Percentiles rank a stretch among this genome's conserved stretches.
phyloP scores from a whole-genome alignment of 2,888 invertebrate genomes.

The Aphodius granarius region DNA sequence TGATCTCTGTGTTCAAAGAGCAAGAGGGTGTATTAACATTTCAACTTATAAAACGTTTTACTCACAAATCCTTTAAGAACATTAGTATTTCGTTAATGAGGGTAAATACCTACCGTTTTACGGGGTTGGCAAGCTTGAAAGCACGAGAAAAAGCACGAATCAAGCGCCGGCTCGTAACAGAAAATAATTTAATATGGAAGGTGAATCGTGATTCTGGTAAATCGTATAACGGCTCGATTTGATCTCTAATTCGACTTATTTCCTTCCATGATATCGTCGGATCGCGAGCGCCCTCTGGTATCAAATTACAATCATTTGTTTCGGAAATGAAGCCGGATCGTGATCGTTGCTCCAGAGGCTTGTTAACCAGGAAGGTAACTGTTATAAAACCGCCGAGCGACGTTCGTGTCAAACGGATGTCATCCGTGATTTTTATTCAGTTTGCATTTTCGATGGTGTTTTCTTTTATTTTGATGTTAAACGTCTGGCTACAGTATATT shows the following conservation, averaged over 20 bases:
- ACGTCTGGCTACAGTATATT: background rate
- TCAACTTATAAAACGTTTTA: background rate
- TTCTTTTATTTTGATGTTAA: background rate
- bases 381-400: constrained; percentile 34
- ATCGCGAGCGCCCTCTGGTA: constrained; percentile 39
- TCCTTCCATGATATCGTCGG: constrained; percentile 43
- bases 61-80: background rate
- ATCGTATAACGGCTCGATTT: constrained; percentile 25
- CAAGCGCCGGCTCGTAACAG: background rate
- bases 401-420: background rate
- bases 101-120: background rate
- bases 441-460: background rate
- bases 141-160: background rate
- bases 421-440: background rate
- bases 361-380: constrained; percentile 45
- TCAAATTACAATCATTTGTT: constrained; percentile 56
- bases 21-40: no score
- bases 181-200: background rate
- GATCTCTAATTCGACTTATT: constrained; percentile 48
- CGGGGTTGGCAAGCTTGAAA: background rate
- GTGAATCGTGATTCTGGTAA: constrained; percentile 18
- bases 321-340: constrained; percentile 54
- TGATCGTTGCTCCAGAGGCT: constrained; percentile 54
- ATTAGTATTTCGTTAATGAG: background rate
- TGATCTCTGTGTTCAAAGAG: background rate